A percentile compares a stretch with the other conserved stretches of the same genome.
phyloP scores from a whole-genome alignment of 2,797 vertebrate species.

The Coregonus suidteri region DNA sequence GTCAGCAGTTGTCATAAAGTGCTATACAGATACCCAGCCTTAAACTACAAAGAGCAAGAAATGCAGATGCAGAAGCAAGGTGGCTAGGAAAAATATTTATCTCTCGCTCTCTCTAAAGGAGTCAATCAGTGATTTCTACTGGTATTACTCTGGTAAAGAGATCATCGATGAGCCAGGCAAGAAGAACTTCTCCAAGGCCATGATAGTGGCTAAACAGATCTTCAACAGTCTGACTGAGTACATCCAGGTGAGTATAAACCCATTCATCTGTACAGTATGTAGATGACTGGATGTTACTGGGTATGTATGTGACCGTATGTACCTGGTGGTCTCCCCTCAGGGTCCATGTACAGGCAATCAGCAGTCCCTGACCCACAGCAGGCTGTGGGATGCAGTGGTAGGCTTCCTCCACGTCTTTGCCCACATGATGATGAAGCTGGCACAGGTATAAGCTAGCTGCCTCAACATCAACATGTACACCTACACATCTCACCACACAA shows the following conservation, averaged over 20 bases:
- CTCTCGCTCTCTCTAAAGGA: conserved; percentile 72
- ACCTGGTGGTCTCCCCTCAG: conserved; percentile 54
- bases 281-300: neutral
- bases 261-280: neutral
- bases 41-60: no score
- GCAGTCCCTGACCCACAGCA: conserved; percentile 94
- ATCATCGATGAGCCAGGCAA: conserved; percentile 94
- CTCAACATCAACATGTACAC: neutral
- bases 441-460: conserved; percentile 80
- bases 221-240: conserved; percentile 96
- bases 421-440: conserved; percentile 98
- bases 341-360: conserved; percentile 95
- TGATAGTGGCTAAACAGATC: conserved; percentile 93
- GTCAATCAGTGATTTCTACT: conserved; percentile 98
- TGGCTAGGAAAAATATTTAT: neutral
- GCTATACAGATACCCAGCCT: no score
- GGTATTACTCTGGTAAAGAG: conserved; percentile 98
- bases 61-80: no score
- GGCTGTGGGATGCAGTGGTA: conserved; percentile 95
- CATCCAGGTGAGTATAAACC: conserved; percentile 83
- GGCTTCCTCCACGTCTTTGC: conserved; percentile 97
- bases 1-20: no score
- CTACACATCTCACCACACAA: neutral
- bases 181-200: conserved; percentile 97
- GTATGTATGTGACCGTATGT: neutral